Conservation (phyloP, 2,888 invertebrate genomes). For the Polymixis flavicincta region DNA sequence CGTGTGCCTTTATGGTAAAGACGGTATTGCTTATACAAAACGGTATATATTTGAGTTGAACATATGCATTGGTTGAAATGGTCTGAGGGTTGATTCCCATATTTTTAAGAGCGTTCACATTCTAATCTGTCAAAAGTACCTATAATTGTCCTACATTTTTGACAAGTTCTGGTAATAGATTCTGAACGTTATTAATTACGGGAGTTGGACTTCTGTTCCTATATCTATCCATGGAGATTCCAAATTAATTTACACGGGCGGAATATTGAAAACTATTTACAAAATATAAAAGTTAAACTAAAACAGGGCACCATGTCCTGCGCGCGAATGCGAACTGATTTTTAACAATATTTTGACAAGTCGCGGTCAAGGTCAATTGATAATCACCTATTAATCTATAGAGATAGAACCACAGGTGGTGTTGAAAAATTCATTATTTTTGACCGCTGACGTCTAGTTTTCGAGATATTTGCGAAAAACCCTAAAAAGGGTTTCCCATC, state of each 20-base stretch:
- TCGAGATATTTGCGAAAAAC: no score
- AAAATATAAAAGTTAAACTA: neutral
- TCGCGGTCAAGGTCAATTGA: neutral
- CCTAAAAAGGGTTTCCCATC: no score
- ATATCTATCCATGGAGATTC: no score
- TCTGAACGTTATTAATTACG: no score
- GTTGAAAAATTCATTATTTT: neutral
- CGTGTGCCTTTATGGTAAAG: no score
- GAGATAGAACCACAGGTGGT: no score
- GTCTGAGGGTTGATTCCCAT: neutral
- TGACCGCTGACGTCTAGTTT: neutral
- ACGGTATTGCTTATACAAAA: no score
- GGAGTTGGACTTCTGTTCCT: neutral
- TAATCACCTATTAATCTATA: neutral
- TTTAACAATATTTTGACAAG: neutral
- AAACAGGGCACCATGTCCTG: neutral
- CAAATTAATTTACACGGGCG: neutral
- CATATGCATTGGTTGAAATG: no score
- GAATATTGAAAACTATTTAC: neutral
- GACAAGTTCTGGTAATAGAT: no score
- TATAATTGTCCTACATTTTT: neutral
- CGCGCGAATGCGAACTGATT: neutral
- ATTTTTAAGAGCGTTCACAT: neutral
- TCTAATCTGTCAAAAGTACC: no score
- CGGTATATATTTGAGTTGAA: no score